Evolutionary conservation across 1,140 invertebrate genomes (phyloP).

Genomic region (Drosophila bocqueti): DNA sequence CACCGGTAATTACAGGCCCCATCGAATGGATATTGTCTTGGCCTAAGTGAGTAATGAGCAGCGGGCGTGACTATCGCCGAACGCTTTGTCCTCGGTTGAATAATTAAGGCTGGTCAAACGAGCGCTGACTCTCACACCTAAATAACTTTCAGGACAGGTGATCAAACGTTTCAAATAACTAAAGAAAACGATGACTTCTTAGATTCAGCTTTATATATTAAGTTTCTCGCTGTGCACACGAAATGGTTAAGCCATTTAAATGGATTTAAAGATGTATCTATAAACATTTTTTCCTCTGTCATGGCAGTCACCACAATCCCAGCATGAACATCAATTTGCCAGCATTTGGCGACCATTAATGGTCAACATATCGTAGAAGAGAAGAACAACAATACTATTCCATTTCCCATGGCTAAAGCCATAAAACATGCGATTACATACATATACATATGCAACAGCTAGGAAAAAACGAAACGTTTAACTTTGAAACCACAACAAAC

Average conservation of each 20-base stretch:
- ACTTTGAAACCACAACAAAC: conserved; percentile 52
- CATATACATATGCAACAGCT: conserved; percentile 48
- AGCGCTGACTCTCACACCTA: background rate
- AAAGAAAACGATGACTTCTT: background rate
- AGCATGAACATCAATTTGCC: conserved; percentile 50
- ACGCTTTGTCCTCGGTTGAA: conserved; percentile 9
- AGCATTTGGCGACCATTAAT: conserved; percentile 56
- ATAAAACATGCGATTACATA: conserved; percentile 32
- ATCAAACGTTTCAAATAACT: background rate
- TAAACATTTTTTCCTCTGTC: background rate
- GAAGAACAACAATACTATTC: conserved; percentile 1
- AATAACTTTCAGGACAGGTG: background rate
- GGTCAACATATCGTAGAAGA: conserved; percentile 48
- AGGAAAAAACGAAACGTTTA: conserved; percentile 45
- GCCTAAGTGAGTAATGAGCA: conserved; percentile 36
- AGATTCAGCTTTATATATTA: too few relatives aligned
- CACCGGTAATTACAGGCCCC: conserved; percentile 43
- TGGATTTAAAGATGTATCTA: conserved; percentile 2
- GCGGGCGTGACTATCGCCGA: conserved; percentile 32
- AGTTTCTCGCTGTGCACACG: background rate
- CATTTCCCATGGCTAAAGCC: conserved; percentile 26
- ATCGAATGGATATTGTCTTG: conserved; percentile 45
- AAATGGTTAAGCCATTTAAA: conserved; percentile 1
- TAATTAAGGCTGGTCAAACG: conserved; percentile 30
- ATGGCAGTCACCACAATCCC: conserved; percentile 15